Base-by-base conservation (phyloP, 2,888 invertebrate genomes). In the Rhamnusium bicolor region DNA sequence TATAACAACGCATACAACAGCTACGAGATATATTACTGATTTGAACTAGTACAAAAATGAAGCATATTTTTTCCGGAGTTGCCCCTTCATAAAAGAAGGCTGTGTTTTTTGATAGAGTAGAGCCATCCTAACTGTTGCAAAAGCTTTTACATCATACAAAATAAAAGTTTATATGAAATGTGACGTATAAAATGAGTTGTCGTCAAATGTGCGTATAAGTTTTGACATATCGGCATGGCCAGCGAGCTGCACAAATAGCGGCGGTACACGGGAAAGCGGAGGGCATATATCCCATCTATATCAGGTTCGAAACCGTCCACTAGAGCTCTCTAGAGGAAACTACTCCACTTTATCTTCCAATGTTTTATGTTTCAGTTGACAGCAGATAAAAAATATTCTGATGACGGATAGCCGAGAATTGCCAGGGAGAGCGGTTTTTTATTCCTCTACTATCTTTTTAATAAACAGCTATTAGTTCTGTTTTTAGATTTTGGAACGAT, bases 341-440 rank as follows among this genome's bases (percentile, higher is more conserved):
- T 85, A 84, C 85, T 85, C 85, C 85, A 86, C 87, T 87, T 88
- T 88, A 88, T 88, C 87, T 87, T 85, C 82, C 84, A 85, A 84
- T 86, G 87, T 87, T 88, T 88, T 88, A 88, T 88, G 87, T 86
- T 85, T 84, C 84, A 82, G 86, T 86, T 87, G 88, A 88, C 88
- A 87, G 87, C 83, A 86, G 87, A 87, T 88, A 88, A 88, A 88
- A 80, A 88, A 87, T 87, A 87, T 87, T 86, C 85, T 84, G 84
- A 86, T 87, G 87, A 88, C 86, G 85, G 86, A 87, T 88, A 84
- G 86, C 83, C 82, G 78, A 79, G 82, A 83, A 85, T 85, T 80
- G 84, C 83, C 80, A 79, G 84, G 81, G 84, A 84, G 82, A 84
- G 75, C 77, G 80, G 77, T 84, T 85, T 81, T 85, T 84, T 83